Percentiles rank a stretch among this genome's conserved stretches.
Conservation (phyloP, 2,888 invertebrate genomes). For the Platycheirus rosarum region DNA sequence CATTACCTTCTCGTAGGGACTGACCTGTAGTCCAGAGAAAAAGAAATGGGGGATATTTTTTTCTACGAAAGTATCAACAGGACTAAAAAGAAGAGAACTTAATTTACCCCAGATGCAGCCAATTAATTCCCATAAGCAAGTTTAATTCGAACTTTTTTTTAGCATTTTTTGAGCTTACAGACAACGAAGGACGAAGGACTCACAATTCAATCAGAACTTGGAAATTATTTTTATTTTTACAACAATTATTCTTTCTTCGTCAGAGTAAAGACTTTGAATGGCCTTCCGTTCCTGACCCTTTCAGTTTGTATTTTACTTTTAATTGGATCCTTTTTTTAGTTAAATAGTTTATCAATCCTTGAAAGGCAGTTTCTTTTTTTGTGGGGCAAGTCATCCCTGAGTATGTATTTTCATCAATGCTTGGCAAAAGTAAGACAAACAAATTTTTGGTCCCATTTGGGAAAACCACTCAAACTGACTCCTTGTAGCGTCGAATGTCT, state of each 20-base stretch:
- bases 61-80: not conserved
- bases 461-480: slow-evolving; percentile 51
- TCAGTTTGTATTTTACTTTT: slow-evolving; percentile 31
- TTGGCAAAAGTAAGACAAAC: not conserved
- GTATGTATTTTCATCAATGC: not conserved
- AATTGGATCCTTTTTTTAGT: slow-evolving; percentile 35
- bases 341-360: slow-evolving; percentile 24
- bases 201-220: slow-evolving; percentile 62
- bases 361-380: no score
- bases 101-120: slow-evolving; percentile 49
- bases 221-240: slow-evolving; percentile 7
- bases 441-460: slow-evolving; percentile 52
- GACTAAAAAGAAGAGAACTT: slow-evolving; percentile 8
- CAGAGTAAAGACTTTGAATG: slow-evolving; percentile 20
- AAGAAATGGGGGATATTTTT: not conserved
- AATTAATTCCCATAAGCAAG: slow-evolving; percentile 62
- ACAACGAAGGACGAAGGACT: slow-evolving; percentile 17
- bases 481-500: slow-evolving; percentile 45
- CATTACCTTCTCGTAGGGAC: not conserved
- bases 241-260: not conserved
- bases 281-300: slow-evolving; percentile 15
- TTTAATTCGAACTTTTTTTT: slow-evolving; percentile 20
- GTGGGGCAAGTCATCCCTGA: no score
- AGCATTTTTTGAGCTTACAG: slow-evolving; percentile 1
- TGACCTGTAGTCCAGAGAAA: slow-evolving; percentile 11